Evolutionary conservation across 2,888 invertebrate species (phyloP), one percentile per base, ranked within the genome.

Genomic region (Agrotis ipsilon): DNA sequence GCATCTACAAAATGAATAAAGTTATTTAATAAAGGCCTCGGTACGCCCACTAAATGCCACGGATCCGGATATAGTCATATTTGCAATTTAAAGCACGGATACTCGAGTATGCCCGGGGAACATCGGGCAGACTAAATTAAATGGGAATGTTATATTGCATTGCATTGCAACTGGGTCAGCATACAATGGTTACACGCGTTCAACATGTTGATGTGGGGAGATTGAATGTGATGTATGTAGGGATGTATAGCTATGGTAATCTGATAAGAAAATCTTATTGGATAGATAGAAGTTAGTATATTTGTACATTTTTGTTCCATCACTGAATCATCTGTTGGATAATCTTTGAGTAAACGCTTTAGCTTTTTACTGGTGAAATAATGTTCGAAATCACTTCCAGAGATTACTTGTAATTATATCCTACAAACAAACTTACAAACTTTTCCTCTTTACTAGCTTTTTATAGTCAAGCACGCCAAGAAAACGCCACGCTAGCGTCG

Each of bases 101-200:
- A 68, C 48, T 48, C 19, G 39, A 6, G 57, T 21, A 54, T 58
- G 55, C 24, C 51, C 49, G 75, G 49, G 11, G 24, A 14, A 61
- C 51, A 60, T 57, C 49, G 55, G 46, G 24, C 18, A 45, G 49
- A 43, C 60, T 80, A 58, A 76, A 78, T 78, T 76, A 80, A 65
- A 48, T 21, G 3, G 55, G 49, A 60, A 54, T 76, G 21, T 65
- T 39, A 49, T 69, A 78, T 76, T 80, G 70, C 52, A 80, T 58
- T 61, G 18, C 55, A 60, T 62, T 61, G 70, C 48, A 80, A 69
- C 39, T 76, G n/a, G 81, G 76, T 80, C 69, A 76, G 24, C 9
- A 60, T 14, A 39, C 21, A 46, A 32, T 45, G 18, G 46, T 54
- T 65, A 54, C 61, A 39, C 24, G 62, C 4, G 46, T 21, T 45